Percentiles rank a stretch among this genome's conserved stretches.
Evolutionary conservation across 2,797 vertebrate species (phyloP).

Genomic region (Amniataba percoides): DNA sequence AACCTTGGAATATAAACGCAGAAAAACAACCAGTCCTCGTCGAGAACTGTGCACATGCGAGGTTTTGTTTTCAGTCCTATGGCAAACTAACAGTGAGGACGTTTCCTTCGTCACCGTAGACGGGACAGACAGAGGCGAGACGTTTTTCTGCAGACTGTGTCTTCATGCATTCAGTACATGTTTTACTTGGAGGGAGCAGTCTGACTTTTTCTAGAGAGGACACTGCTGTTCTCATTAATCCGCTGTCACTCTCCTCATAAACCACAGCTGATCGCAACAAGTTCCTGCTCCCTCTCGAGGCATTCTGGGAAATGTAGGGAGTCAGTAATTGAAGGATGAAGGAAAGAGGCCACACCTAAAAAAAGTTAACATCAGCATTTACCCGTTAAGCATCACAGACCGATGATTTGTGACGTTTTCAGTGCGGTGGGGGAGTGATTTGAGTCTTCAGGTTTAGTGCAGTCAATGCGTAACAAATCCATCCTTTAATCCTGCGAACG

Average conservation of each 20-base stretch:
- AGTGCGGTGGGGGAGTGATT: background rate
- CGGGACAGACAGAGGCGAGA: background rate
- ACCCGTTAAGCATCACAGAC: background rate
- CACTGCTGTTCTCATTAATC: constrained; percentile 14
- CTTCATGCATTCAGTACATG: background rate
- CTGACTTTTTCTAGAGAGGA: background rate
- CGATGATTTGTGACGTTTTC: background rate
- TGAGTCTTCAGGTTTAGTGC: background rate
- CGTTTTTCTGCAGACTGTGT: background rate
- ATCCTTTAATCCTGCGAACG: constrained; percentile 20
- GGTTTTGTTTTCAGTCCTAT: background rate
- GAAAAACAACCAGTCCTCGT: too few relatives aligned
- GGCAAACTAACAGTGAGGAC: background rate
- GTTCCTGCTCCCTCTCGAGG: background rate
- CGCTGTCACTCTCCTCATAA: constrained; percentile 16
- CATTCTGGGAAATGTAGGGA: constrained; percentile 26
- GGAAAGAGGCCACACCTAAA: background rate
- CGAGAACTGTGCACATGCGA: background rate
- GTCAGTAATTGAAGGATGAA: constrained; percentile 1
- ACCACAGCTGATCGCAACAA: constrained; percentile 12
- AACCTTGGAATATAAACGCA: background rate
- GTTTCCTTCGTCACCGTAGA: background rate
- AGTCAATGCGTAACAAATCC: constrained; percentile 10
- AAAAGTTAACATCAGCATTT: background rate
- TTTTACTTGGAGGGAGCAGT: constrained; percentile 47